Percentiles rank a stretch among this genome's conserved stretches.
These are phyloP conservation scores for Acronicta aceris DNA, from an alignment of 2,888 invertebrate genomes.

Conservation along the genomic window DNA sequence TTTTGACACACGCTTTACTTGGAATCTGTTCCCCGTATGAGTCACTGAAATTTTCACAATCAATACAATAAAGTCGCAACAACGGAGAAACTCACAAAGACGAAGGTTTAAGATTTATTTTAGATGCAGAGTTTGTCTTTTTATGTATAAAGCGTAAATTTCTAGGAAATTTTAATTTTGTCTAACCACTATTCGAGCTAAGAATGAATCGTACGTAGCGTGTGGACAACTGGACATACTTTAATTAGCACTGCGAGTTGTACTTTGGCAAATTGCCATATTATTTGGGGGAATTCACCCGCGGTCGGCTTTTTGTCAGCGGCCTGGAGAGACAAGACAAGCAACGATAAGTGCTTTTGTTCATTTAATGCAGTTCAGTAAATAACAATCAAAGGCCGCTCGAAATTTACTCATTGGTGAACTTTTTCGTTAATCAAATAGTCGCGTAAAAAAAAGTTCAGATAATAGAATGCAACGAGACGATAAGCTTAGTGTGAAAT, in stretches of 20 bases:
- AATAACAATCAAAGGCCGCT: conserved; percentile 4
- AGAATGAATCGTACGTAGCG: conserved; percentile 59
- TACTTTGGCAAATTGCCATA: conserved; percentile 67
- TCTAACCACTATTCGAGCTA: conserved; percentile 53
- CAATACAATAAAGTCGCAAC: conserved; percentile 26
- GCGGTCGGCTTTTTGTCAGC: conserved; percentile 56
- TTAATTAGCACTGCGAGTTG: conserved; percentile 68
- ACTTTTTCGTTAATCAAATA: too few relatives aligned
- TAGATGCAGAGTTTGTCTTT: conserved; percentile 13
- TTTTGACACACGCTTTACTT: conserved; percentile 34
- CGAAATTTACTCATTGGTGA: conserved; percentile 12
- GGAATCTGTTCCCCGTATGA: conserved; percentile 27
- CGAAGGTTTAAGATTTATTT: conserved; percentile 11
- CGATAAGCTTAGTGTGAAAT: conserved; percentile 10
- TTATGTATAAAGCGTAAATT: conserved; percentile 21
- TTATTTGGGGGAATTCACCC: conserved; percentile 60
- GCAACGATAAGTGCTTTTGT: conserved; percentile 18
- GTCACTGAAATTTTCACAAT: conserved; percentile 35
- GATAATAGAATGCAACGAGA: conserved; percentile 20
- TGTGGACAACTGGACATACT: conserved; percentile 58
- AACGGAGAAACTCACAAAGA: conserved; percentile 13
- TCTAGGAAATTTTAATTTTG: conserved; percentile 44
- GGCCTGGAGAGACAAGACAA: conserved; percentile 31
- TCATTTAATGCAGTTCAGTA: conserved; percentile 13
- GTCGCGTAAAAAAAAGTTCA: conserved; percentile 19